Evolutionary conservation across 2,113 vertebrate genomes (phyloP), one percentile per base, ranked within the genome.

Genomic region (Pelmatolapia mariae): DNA sequence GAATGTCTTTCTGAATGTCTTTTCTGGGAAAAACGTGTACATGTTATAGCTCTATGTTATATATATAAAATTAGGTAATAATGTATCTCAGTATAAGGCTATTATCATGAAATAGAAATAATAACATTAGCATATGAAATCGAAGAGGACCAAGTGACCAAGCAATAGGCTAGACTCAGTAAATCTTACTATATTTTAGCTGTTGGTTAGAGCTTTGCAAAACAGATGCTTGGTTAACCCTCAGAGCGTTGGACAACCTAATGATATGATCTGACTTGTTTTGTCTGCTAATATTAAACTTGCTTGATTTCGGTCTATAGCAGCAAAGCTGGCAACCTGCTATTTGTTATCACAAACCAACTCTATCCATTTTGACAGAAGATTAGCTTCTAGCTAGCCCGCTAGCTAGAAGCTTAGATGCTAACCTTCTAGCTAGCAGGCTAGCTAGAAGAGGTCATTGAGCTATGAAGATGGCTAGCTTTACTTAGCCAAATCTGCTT

Each of bases 21-120:
- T 76, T 18, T 12, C 15, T 7, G 6, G 0, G 71, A 50, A 50
- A 76, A 31, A 7, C 1, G 0, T 47, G 40, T 47, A 76, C 40
- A 18, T 47, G 9, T 73, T 76, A 19, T 12, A 50, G 43, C 1
- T 47, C 24, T 31, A 24, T 10, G 24, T 47, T 19, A 47, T 18
- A n/a, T 78, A 26, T 2, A 47, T 26, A 16, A 4, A 66, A 66
- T 38, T 66, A 8, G 61, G 4, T 19, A 26, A 45, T 10, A 31
- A 50, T 78, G 0, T 13, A n/a, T 29, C 26, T 78, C 45, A 11
- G 24, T 78, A 50, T 78, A 52, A 78, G 10, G 6, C 7, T 50
- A 19, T 19, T 31, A 31, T 47, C 71, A 76, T 76, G 16, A 76
- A 76, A 50, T 29, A 19, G n/a, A 71, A 71, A 71, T 71, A 71